These are phyloP conservation scores for Gallinago paraguaiae DNA, from an alignment of 2,113 vertebrate genomes.

Conservation along the genomic window DNA sequence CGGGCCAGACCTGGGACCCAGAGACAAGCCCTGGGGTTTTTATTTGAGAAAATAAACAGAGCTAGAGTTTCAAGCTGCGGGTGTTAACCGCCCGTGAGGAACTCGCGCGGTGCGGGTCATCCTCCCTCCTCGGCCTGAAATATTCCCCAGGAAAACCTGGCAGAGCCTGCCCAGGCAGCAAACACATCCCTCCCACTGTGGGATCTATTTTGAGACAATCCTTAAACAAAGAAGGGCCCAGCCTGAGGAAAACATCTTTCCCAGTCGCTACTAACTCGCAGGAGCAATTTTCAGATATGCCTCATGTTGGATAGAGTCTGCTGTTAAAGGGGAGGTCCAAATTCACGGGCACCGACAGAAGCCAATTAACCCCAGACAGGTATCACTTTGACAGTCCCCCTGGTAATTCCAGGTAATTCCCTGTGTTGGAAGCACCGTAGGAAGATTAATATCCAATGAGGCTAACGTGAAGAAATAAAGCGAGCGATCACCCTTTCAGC, in stretches of 20 bases:
- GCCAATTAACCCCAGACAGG: neutral
- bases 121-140: slow-evolving; percentile 21
- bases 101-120: slow-evolving; percentile 22
- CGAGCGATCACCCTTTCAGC: neutral
- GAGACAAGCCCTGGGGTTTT: slow-evolving; percentile 35
- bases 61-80: slow-evolving; percentile 54
- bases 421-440: neutral
- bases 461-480: neutral
- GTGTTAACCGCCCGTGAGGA: slow-evolving; percentile 49
- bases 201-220: slow-evolving; percentile 58
- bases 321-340: neutral
- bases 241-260: slow-evolving; percentile 22
- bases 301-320: neutral
- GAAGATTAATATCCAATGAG: neutral
- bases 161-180: slow-evolving; percentile 47
- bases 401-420: neutral
- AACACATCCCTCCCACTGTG: slow-evolving; percentile 42
- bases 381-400: neutral
- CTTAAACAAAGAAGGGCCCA: slow-evolving; percentile 28
- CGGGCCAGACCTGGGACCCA: slow-evolving; percentile 55
- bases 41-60: slow-evolving; percentile 55
- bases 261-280: slow-evolving; percentile 2
- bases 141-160: slow-evolving; percentile 50
- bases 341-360: neutral
- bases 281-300: neutral